These are phyloP conservation scores for Limnephilus rhombicus DNA, from an alignment of 2,888 invertebrate species.

Conservation along the genomic window DNA sequence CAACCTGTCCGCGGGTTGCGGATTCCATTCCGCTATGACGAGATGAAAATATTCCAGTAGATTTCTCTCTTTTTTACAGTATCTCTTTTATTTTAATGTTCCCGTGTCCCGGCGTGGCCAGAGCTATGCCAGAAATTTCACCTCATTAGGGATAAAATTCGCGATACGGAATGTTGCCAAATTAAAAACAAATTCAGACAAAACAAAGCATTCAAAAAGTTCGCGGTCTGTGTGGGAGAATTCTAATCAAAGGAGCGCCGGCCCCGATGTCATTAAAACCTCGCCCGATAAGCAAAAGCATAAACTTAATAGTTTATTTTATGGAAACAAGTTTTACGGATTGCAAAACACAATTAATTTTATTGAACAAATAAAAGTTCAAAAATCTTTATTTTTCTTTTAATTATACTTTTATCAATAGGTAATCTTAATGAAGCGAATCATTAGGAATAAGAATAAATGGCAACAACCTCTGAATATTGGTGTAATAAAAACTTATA, in stretches of 20 bases:
- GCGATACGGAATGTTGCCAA: conserved; percentile 60
- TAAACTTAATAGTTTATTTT: conserved; percentile 4
- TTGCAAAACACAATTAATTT: background rate
- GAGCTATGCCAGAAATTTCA: conserved; percentile 58
- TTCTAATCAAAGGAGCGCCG: conserved; percentile 25
- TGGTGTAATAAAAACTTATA: background rate
- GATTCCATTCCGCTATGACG: background rate
- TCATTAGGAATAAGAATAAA: background rate
- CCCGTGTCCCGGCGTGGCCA: conserved; percentile 34
- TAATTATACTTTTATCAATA: background rate
- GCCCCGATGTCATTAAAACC: background rate
- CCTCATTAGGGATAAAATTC: conserved; percentile 62
- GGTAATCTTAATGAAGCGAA: background rate
- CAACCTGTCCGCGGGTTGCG: background rate
- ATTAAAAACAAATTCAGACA: conserved; percentile 53
- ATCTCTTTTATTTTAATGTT: conserved; percentile 12
- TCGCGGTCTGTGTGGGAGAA: conserved; percentile 32
- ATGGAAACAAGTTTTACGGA: background rate
- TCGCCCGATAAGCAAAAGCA: background rate
- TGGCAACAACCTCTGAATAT: background rate
- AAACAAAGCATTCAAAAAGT: conserved; percentile 50
- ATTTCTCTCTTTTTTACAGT: conserved; percentile 5
- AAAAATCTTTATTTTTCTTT: background rate
- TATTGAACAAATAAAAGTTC: background rate
- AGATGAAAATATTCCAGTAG: conserved; percentile 30